phyloP scores from a whole-genome alignment of 1,140 invertebrate species.

The Apocrypta bakeri region DNA sequence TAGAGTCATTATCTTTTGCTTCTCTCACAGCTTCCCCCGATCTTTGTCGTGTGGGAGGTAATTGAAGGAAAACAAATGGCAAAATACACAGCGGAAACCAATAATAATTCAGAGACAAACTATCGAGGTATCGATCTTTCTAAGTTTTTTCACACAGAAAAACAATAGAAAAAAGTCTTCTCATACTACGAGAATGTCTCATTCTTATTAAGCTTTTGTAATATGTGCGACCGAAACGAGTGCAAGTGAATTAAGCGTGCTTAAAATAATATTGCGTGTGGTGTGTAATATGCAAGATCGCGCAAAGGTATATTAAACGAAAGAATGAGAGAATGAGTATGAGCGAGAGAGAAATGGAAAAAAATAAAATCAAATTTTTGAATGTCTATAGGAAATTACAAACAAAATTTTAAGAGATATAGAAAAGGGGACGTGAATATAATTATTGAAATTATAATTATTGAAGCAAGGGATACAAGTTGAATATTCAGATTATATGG shows the following conservation, averaged over 20 bases:
- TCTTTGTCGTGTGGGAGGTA: neutral
- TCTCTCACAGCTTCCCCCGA: neutral
- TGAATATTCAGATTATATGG: slow-evolving; percentile 50
- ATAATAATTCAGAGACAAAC: slow-evolving; percentile 31
- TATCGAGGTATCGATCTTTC: slow-evolving; percentile 32
- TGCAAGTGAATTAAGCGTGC: neutral
- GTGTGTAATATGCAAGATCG: neutral
- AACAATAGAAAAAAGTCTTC: slow-evolving; percentile 35
- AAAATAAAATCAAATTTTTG: slow-evolving; percentile 52
- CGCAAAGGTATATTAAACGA: neutral
- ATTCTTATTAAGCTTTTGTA: slow-evolving; percentile 51
- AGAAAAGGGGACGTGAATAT: slow-evolving; percentile 19
- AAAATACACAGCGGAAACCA: slow-evolving; percentile 33
- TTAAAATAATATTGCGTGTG: slow-evolving; percentile 23
- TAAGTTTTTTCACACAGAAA: slow-evolving; percentile 29
- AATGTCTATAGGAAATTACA: slow-evolving; percentile 46
- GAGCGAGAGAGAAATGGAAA: slow-evolving; percentile 1
- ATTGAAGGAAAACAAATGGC: neutral
- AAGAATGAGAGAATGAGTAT: neutral
- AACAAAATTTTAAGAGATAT: slow-evolving; percentile 30
- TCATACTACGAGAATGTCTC: slow-evolving; percentile 43
- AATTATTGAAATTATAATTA: too few relatives aligned
- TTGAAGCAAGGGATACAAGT: slow-evolving; percentile 41
- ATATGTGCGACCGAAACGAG: slow-evolving; percentile 21
- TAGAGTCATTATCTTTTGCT: slow-evolving; percentile 10